These are phyloP conservation scores for Nephrocerus scutellatus DNA, from an alignment of 2,888 invertebrate genomes.

Conservation along the genomic window DNA sequence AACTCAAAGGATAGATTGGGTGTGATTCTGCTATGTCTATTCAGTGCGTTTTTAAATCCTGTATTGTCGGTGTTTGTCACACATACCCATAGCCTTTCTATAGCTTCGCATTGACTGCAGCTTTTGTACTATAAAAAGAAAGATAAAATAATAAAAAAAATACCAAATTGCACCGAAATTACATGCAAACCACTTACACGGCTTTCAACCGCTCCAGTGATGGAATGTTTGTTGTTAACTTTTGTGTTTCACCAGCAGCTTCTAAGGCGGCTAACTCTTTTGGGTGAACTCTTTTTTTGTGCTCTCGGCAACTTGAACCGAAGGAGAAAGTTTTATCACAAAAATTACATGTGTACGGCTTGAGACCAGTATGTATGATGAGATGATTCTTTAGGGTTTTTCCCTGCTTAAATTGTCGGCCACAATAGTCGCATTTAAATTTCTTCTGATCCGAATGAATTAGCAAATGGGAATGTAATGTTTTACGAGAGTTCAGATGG, in stretches of 20 bases:
- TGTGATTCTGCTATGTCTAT: too few relatives aligned
- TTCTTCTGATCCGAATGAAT: constrained; percentile 27
- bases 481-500: constrained; percentile 36
- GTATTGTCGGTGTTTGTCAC: too few relatives aligned
- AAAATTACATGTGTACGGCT: constrained; percentile 26
- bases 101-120: constrained; percentile 37
- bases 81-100: too few relatives aligned
- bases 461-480: constrained; percentile 38
- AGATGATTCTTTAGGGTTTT: constrained; percentile 27
- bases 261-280: constrained; percentile 35
- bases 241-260: constrained; percentile 39
- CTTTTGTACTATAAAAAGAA: constrained; percentile 30
- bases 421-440: constrained; percentile 26
- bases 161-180: too few relatives aligned
- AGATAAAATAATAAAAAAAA: constrained; percentile 2
- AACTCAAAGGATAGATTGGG: too few relatives aligned
- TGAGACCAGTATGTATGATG: constrained; percentile 25
- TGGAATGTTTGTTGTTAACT: constrained; percentile 43
- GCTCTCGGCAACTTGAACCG: constrained; percentile 27
- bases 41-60: too few relatives aligned
- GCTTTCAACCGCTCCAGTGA: constrained; percentile 43
- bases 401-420: constrained; percentile 25
- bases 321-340: constrained; percentile 30
- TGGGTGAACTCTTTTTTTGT: constrained; percentile 27
- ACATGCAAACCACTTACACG: too few relatives aligned